phyloP scores from a whole-genome alignment of 2,113 vertebrate genomes.

The Meleagris gallopavo region DNA sequence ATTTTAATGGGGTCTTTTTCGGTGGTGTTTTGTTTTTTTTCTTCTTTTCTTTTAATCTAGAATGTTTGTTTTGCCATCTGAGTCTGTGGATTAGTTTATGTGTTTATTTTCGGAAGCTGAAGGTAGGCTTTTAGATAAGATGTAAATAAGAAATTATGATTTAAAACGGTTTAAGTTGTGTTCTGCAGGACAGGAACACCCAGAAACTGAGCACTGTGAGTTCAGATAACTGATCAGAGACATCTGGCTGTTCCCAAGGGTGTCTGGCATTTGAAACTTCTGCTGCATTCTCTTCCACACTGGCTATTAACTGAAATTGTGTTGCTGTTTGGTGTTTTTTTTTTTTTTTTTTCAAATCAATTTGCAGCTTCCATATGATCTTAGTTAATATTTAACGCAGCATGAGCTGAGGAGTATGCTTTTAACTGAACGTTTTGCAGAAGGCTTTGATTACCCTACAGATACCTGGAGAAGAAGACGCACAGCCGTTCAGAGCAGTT shows the following conservation, averaged over 20 bases:
- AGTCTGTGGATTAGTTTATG: not conserved
- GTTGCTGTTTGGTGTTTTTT: not conserved
- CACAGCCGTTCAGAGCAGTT: not conserved
- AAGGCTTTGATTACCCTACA: not conserved
- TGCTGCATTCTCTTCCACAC: not conserved
- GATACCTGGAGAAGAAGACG: not conserved
- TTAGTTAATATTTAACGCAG: not conserved
- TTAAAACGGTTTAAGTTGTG: not conserved
- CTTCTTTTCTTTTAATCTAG: not conserved
- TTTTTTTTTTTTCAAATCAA: not conserved
- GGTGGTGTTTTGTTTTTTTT: accelerated
- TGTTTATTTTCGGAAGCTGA: not conserved
- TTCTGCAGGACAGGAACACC: not conserved
- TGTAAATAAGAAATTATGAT: not conserved
- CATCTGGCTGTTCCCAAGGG: not conserved
- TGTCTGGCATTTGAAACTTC: not conserved
- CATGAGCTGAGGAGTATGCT: not conserved
- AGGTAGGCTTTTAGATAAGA: not conserved
- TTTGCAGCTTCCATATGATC: not conserved
- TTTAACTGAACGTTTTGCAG: not conserved
- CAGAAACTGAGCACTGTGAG: not conserved
- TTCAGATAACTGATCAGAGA: not conserved
- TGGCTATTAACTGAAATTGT: not conserved
- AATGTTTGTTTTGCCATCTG: constrained; percentile 49
- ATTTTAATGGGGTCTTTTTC: not conserved